Conservation (phyloP, 2,797 vertebrate species). For the Percopsis omiscomaycus region DNA sequence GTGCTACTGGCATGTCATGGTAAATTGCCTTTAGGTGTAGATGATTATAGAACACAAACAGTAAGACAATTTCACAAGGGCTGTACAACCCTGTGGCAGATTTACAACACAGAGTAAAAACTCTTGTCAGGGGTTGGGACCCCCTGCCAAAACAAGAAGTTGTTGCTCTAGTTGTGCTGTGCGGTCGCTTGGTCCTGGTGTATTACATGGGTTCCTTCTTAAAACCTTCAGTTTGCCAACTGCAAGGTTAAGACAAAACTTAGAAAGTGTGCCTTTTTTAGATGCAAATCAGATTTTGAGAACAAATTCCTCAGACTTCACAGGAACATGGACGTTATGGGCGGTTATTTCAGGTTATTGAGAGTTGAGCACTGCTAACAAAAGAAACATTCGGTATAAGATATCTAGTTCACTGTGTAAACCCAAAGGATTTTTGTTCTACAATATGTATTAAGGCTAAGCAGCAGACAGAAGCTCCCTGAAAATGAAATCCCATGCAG, state of each 20-base stretch:
- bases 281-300: constrained; percentile 61
- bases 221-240: constrained; percentile 59
- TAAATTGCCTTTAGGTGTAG: constrained; percentile 18
- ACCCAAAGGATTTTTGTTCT: constrained; percentile 50
- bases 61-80: constrained; percentile 29
- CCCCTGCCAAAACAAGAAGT: constrained; percentile 54
- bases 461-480: constrained; percentile 60
- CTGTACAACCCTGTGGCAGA: constrained; percentile 18
- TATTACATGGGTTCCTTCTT: constrained; percentile 33
- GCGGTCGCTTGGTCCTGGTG: constrained; percentile 25
- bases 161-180: constrained; percentile 24
- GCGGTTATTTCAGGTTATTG: constrained; percentile 66
- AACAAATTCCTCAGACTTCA: constrained; percentile 58
- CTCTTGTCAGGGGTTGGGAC: constrained; percentile 27
- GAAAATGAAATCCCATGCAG: constrained; percentile 73
- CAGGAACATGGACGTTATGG: constrained; percentile 71
- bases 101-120: constrained; percentile 33
- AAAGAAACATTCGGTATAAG: constrained; percentile 48
- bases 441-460: constrained; percentile 55
- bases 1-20: constrained; percentile 9
- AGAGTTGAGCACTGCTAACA: constrained; percentile 59
- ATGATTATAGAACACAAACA: constrained; percentile 31
- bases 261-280: constrained; percentile 64
- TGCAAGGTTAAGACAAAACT: constrained; percentile 75
- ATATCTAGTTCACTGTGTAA: constrained; percentile 47